A percentile compares a stretch with the other conserved stretches of the same genome.
Evolutionary conservation across 2,113 vertebrate genomes (phyloP).

Genomic region (Crypturellus undulatus): DNA sequence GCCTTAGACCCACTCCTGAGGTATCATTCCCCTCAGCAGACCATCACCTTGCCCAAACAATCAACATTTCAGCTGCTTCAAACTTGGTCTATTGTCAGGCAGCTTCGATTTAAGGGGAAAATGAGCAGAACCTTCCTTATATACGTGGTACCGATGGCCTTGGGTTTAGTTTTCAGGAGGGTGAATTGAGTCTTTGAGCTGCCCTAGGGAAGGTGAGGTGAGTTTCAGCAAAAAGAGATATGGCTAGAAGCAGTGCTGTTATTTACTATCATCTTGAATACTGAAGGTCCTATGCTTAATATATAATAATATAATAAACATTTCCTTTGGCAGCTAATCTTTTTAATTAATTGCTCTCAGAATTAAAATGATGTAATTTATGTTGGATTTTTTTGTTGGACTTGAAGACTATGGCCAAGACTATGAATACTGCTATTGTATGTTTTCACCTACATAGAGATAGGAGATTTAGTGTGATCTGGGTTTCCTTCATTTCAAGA

Average conservation of each 20-base stretch:
- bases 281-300: fast-evolving
- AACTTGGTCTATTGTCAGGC: neutral
- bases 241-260: fast-evolving
- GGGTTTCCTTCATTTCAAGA: neutral
- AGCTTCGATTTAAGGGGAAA: neutral
- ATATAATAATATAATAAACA: fast-evolving
- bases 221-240: too few species aligned
- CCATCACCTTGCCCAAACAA: neutral
- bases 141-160: fast-evolving
- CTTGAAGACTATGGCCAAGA: neutral
- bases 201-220: neutral
- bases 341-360: neutral
- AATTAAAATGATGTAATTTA: neutral
- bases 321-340: neutral
- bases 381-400: neutral
- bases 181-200: fast-evolving
- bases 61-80: neutral
- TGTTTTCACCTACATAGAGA: neutral
- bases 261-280: neutral
- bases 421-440: neutral
- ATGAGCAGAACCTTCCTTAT: fast-evolving
- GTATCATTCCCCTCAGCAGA: neutral
- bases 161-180: neutral
- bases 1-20: neutral
- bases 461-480: neutral